phyloP scores from a whole-genome alignment of 2,888 invertebrate species.

The Spisula solida region DNA sequence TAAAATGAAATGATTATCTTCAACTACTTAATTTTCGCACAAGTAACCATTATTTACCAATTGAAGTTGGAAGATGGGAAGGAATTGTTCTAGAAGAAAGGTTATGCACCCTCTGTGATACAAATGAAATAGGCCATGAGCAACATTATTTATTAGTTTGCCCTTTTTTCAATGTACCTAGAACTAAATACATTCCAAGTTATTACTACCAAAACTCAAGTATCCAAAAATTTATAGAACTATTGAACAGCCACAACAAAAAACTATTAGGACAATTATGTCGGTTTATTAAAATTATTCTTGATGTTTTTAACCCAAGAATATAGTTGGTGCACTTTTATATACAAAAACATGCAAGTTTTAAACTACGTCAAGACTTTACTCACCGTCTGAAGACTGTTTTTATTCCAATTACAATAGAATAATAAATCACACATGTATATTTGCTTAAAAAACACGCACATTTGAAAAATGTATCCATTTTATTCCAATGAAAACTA shows the following conservation, averaged over 20 bases:
- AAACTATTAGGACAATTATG: background rate
- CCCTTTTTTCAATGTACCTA: background rate
- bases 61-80: background rate
- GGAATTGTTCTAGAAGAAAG: background rate
- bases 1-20: background rate
- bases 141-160: background rate
- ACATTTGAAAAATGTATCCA: no score
- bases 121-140: background rate
- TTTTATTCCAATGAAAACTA: no score
- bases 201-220: background rate
- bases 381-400: no score
- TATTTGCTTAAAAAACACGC: no score
- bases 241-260: background rate
- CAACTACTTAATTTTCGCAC: no score
- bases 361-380: no score
- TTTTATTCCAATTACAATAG: no score
- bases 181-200: background rate
- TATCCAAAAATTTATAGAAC: background rate
- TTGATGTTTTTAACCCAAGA: slow-evolving; percentile 1
- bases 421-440: no score
- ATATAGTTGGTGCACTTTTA: no score
- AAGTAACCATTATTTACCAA: background rate
- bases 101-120: background rate
- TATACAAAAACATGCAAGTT: no score
- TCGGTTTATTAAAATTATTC: background rate